phyloP scores from a whole-genome alignment of 2,797 vertebrate genomes.

The Nyctalus aviator region DNA sequence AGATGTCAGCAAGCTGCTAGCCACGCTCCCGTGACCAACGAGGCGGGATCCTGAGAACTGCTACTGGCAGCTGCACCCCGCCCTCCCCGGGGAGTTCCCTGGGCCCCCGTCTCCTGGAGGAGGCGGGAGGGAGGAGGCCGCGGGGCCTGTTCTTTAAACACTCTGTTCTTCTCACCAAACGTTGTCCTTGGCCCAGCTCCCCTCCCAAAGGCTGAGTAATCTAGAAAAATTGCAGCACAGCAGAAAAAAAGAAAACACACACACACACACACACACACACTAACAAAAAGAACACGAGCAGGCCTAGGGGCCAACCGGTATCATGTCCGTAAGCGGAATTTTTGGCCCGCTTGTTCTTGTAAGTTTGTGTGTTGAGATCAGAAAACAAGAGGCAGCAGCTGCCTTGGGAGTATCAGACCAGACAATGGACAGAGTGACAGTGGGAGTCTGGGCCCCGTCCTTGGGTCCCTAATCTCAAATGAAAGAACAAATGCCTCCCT shows the following conservation, averaged over 20 bases:
- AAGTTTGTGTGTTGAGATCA: not conserved
- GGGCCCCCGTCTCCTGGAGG: not conserved
- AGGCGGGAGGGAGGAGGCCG: not conserved
- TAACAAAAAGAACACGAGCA: not conserved
- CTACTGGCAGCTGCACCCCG: not conserved
- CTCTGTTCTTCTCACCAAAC: not conserved
- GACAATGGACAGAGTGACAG: not conserved
- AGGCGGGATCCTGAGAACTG: not conserved
- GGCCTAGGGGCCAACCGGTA: not conserved
- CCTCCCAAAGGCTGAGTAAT: slow-evolving; percentile 52
- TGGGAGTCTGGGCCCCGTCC: not conserved
- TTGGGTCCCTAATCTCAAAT: not conserved
- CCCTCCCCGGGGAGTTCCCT: not conserved
- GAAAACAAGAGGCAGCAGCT: not conserved
- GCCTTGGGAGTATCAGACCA: not conserved
- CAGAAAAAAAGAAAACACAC: not conserved
- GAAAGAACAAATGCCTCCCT: not conserved
- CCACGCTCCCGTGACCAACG: not conserved
- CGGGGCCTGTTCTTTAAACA: not conserved
- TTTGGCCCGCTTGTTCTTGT: accelerated
- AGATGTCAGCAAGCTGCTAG: not conserved
- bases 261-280: no score
- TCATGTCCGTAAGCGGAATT: accelerated
- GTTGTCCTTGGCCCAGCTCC: slow-evolving; percentile 43
- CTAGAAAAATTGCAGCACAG: slow-evolving; percentile 18